These are phyloP conservation scores for Fabriciana adippe DNA, from an alignment of 2,888 invertebrate species.

Conservation along the genomic window DNA sequence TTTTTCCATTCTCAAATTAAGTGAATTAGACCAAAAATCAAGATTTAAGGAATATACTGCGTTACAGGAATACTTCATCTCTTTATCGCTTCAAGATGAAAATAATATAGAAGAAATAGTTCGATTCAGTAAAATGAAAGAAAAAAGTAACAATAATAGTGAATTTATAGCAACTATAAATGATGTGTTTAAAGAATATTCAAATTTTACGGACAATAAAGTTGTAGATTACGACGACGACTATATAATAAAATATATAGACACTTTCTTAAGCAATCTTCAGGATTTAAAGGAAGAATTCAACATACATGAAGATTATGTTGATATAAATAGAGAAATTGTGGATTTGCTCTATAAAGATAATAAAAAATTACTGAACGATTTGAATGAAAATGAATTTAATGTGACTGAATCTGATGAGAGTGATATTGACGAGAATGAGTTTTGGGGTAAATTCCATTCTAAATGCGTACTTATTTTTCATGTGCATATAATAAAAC, in stretches of 20 bases:
- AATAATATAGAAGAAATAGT: conserved; percentile 52
- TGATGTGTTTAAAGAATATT: conserved; percentile 53
- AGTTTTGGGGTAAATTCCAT: conserved; percentile 58
- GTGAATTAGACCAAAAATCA: conserved; percentile 42
- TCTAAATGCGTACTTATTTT: background rate
- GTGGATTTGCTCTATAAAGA: conserved; percentile 39
- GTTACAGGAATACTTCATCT: conserved; percentile 57
- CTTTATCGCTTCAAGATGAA: conserved; percentile 53
- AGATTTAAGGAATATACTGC: conserved; percentile 51
- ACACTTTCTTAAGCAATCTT: conserved; percentile 49
- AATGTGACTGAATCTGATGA: conserved; percentile 24
- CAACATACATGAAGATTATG: conserved; percentile 40
- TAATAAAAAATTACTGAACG: background rate
- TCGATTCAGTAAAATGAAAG: conserved; percentile 47
- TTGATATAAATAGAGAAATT: conserved; percentile 46
- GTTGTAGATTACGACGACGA: conserved; percentile 38
- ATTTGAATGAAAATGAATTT: conserved; percentile 23
- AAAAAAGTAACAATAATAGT: conserved; percentile 47
- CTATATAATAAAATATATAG: conserved; percentile 44
- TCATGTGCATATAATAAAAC: background rate
- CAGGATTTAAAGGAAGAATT: conserved; percentile 48
- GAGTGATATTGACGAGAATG: conserved; percentile 44
- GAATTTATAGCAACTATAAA: conserved; percentile 54
- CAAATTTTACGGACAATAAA: conserved; percentile 38
- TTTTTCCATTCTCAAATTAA: conserved; percentile 52